These are phyloP conservation scores for Hirtodrosophila trivittata DNA, from an alignment of 2,888 invertebrate species.

Conservation along the genomic window DNA sequence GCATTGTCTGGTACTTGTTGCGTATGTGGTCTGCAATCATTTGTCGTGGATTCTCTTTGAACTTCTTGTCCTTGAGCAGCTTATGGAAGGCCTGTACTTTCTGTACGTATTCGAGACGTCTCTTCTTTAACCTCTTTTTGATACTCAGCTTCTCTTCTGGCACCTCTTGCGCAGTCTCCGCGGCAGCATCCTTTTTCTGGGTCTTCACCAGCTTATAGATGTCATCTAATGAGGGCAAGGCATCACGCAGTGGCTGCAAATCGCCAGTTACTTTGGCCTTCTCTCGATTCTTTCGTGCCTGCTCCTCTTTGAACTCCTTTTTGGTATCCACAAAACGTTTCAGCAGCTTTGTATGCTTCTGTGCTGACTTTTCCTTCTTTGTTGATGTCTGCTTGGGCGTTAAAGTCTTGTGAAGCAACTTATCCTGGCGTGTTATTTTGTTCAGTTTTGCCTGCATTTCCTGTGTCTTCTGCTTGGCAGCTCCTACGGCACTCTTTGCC, in stretches of 20 bases:
- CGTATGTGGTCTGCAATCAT: constrained; percentile 78
- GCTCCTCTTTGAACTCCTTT: constrained; percentile 76
- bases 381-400: constrained; percentile 67
- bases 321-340: constrained; percentile 74
- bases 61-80: constrained; percentile 79
- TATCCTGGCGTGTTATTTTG: constrained; percentile 40
- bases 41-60: constrained; percentile 80
- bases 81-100: constrained; percentile 74
- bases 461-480: constrained; percentile 65
- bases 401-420: constrained; percentile 72
- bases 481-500: constrained; percentile 64
- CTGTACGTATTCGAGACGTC: constrained; percentile 69
- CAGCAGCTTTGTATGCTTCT: constrained; percentile 78
- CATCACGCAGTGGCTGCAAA: constrained; percentile 80
- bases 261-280: constrained; percentile 79
- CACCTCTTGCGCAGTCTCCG: constrained; percentile 37
- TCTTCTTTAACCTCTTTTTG: constrained; percentile 76
- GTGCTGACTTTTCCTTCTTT: constrained; percentile 80
- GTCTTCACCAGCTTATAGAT: constrained; percentile 72
- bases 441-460: constrained; percentile 52
- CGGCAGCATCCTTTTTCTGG: constrained; percentile 54
- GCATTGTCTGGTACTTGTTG: constrained; percentile 74
- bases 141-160: constrained; percentile 54
- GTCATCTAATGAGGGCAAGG: constrained; percentile 81
- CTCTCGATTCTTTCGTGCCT: constrained; percentile 73